Evolutionary conservation across 2,797 vertebrate genomes (phyloP), one percentile per base, ranked within the genome.

Genomic region (Enteromius thamalakanensis): DNA sequence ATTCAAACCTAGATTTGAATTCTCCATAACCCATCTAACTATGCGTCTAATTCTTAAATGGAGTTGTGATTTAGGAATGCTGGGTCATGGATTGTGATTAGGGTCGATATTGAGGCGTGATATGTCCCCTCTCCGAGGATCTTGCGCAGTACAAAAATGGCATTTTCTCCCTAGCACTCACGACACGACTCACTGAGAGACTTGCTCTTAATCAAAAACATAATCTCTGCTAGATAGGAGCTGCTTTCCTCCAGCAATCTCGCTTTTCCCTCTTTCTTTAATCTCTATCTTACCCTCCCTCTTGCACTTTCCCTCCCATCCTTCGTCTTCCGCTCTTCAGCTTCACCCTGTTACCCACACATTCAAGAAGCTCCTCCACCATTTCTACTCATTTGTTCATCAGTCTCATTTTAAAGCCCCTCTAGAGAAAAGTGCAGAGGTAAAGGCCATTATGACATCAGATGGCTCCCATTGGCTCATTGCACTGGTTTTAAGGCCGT

Each of bases 371-470:
- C 85, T 82, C 29, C 71, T 81, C 81, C 69, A 79, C 69, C 80
- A 87, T 84, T 77, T 84, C 74, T 82, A 82, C 76, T 86, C 37
- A 62, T 90, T 86, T 88, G 67, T 71, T 76, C 88, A 90, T 92
- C 86, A 88, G 75, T n/a, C 49, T 69, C 62, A 82, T 69, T 76
- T 68, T 75, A 87, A 81, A 68, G 69, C 26, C 37, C 23, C 49
- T 40, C 85, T 90, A 85, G 82, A 88, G 84, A 84, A 64, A 19
- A n/a, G 68, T 14, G 47, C 45, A 12, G 49, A 85, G 58, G n/a
- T 58, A 70, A 85, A 85, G 40, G 51, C 42, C 74, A 58, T 75
- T 32, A 65, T 82, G 47, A 47, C 74, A 84, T 75, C 78, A 88
- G 81, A 62, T 47, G 21, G 40, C 42, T 81, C 29, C 42, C 21